Evolutionary conservation across 1,140 invertebrate genomes (phyloP), one percentile per base, ranked within the genome.

Genomic region (Heterodera carotae): DNA sequence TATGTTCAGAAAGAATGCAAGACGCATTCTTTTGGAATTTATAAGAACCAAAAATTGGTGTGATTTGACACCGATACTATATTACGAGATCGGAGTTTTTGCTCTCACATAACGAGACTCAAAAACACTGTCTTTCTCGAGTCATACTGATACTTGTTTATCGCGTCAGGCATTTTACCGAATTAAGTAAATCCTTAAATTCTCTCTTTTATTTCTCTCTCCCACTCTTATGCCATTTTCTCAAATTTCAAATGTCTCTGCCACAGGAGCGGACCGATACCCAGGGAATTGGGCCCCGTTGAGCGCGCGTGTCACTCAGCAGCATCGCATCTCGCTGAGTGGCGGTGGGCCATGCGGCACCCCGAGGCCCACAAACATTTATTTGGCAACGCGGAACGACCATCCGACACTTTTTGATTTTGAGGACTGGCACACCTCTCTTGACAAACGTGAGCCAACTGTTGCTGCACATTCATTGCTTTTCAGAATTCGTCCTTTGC

Each of bases 331-430:
- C 5, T 66, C 76, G 76, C 18, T 70, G 15, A 43, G 34, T 56
- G 68, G 79, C 34, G 68, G 80, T 12, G 25, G 67, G 25, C 15
- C 53, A 27, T 29, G 43, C 39, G 76, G 36, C n/a, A 34, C n/a
- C n/a, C 75, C 69, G 48, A 33, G 48, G 31, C 43, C 76, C 29
- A 36, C 72, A 53, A 80, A 81, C 31, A 48, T 80, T 48, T 80
- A 53, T 82, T 56, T 80, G 39, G 79, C 82, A 3, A 76, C 82
- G 25, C 76, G 81, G 7, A 76, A 79, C 62, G 80, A 82, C 31
- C 76, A 78, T 68, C 80, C 82, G 69, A 85, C 84, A 18, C 80
- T 84, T 34, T 85, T 85, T 69, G 84, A 85, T 69, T 85, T 85
- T 80, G 82, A 85, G 72, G 85, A 82, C 75, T 85, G 84, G 84